phyloP scores from a whole-genome alignment of 2,113 vertebrate species.

The Silurus meridionalis region DNA sequence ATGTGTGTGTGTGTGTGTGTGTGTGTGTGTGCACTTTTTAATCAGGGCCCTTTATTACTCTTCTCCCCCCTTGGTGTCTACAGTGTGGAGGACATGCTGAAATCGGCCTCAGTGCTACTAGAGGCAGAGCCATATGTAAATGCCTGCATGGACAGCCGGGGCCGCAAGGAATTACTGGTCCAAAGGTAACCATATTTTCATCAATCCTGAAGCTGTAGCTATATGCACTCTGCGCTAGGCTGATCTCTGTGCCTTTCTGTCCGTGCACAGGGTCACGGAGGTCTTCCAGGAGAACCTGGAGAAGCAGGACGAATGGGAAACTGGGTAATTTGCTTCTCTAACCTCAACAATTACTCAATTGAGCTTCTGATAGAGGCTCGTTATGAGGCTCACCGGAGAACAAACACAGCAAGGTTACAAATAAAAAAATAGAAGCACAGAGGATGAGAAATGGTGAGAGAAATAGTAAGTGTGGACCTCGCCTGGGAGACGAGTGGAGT shows the following conservation, averaged over 20 bases:
- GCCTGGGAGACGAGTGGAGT: conserved; percentile 53
- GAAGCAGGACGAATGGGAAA: conserved; percentile 63
- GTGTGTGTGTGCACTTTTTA: neutral
- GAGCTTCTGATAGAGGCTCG: neutral
- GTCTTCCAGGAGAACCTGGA: conserved; percentile 67
- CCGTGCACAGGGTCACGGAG: conserved; percentile 71
- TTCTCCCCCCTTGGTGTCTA: neutral
- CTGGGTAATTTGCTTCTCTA: conserved; percentile 59
- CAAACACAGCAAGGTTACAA: conserved; percentile 10
- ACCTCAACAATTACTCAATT: neutral
- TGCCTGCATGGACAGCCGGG: conserved; percentile 68
- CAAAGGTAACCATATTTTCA: conserved; percentile 61
- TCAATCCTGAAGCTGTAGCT: neutral
- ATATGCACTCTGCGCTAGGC: neutral
- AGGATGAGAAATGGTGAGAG: conserved; percentile 25
- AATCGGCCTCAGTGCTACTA: conserved; percentile 62
- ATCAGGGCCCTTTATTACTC: neutral
- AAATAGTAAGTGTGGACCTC: conserved; percentile 54
- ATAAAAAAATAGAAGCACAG: conserved; percentile 50
- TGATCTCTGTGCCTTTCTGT: conserved; percentile 30
- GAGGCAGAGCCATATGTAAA: conserved; percentile 64
- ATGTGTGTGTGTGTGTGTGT: conserved; percentile 2
- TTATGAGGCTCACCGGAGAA: conserved; percentile 4
- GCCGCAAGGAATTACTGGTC: conserved; percentile 58
- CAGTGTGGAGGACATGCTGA: conserved; percentile 73